Evolutionary conservation across 2,888 invertebrate genomes (phyloP), one percentile per base, ranked within the genome.

Genomic region (Tryphoninae sp.): DNA sequence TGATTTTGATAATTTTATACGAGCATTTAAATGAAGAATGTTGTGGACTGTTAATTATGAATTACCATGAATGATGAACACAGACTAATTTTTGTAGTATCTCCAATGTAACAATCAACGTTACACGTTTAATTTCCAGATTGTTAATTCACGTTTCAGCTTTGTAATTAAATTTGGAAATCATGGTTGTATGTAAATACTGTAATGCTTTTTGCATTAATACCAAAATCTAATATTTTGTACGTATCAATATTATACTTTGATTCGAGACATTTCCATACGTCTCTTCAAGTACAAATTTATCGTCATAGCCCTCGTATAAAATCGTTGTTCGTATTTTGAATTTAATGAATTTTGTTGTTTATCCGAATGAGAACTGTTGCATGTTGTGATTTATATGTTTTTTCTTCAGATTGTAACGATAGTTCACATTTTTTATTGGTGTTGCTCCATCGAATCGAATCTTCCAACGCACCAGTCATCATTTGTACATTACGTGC

Each of bases 401-500:
- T 67, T 58, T 19, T 19, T 51, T 49, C 16, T 16, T 13, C 49
- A 49, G 45, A 23, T 16, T 42, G 7, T 33, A 26, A 40, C 45
- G 40, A 49, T 19, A 40, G 59, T 40, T 67, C 11, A 42, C 19
- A 7, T 61, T 53, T 33, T 26, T 8, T 65, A 64, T 75, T 69
- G 65, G 49, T 23, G 58, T 33, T 53, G 62, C 76, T 75, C 81
- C 76, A 73, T 84, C 78, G 53, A 76, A 76, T 73, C 72, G 80
- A 76, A 73, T 78, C 51, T 81, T 55, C 74, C 72, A 77, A 77
- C 59, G 67, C 59, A 61, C 76, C 33, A 77, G 65, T 71, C 59
- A 72, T 83, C 51, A 71, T 83, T 83, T 85, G 85, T 85, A 85
- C 84, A 78, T 80, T 83, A 61, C 81, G 85, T 84, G 85, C 84